phyloP scores from a whole-genome alignment of 1,140 invertebrate species.

The Eriosoma lanigerum region DNA sequence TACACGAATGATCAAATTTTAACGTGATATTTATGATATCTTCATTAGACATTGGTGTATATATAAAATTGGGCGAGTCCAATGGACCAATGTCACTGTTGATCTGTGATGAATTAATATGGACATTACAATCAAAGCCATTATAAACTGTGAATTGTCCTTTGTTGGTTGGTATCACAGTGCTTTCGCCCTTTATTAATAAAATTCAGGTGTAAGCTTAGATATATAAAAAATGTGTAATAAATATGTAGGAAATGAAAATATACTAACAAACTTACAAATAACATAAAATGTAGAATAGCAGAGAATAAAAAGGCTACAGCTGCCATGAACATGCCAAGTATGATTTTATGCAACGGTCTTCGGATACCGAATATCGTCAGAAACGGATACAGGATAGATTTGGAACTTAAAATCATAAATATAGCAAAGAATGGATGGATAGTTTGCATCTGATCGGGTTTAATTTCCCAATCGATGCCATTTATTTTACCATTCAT shows the following conservation, averaged over 20 bases:
- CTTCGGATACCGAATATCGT: conserved; percentile 60
- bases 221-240: no score
- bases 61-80: background rate
- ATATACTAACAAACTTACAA: background rate
- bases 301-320: conserved; percentile 71
- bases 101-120: background rate
- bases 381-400: conserved; percentile 67
- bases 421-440: conserved; percentile 83
- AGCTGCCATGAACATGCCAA: conserved; percentile 80
- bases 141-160: background rate
- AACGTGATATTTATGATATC: background rate
- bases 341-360: conserved; percentile 73
- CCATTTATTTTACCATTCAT: conserved; percentile 82
- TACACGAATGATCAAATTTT: background rate
- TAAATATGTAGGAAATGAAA: background rate
- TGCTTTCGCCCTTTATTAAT: conserved; percentile 18
- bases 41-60: background rate
- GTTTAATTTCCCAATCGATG: conserved; percentile 66
- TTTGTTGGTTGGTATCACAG: background rate
- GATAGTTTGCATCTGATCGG: conserved; percentile 88
- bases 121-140: conserved; percentile 10
- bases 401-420: conserved; percentile 86
- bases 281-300: conserved; percentile 15
- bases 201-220: no score
- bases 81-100: background rate